phyloP scores from a whole-genome alignment of 2,888 invertebrate genomes.

The Tenodera sinensis region DNA sequence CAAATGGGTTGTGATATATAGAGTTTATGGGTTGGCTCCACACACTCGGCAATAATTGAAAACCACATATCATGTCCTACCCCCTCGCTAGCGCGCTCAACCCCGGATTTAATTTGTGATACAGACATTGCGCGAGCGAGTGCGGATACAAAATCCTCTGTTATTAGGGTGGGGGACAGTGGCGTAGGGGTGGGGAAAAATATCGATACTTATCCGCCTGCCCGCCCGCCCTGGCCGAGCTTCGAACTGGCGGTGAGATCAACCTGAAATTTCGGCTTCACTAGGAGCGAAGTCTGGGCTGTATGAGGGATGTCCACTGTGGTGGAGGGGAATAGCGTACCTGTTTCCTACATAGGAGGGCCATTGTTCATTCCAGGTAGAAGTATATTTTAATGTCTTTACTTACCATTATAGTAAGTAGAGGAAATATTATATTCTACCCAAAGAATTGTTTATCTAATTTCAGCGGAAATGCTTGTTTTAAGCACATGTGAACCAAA shows the following conservation, averaged over 20 bases:
- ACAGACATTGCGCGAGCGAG: not conserved
- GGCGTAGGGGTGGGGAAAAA: not conserved
- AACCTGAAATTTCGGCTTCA: not conserved
- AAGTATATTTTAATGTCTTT: too few species aligned
- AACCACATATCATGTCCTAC: slow-evolving; percentile 27
- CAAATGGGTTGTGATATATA: slow-evolving; percentile 20
- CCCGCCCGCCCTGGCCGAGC: not conserved
- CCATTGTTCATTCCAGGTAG: too few species aligned
- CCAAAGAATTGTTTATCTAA: too few species aligned
- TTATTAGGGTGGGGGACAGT: not conserved
- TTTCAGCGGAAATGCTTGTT: too few species aligned
- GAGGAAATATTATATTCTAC: too few species aligned
- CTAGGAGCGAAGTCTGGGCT: too few species aligned
- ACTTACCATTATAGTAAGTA: too few species aligned
- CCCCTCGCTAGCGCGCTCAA: not conserved
- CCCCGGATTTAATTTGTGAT: slow-evolving; percentile 29
- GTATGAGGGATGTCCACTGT: too few species aligned
- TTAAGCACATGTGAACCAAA: too few species aligned
- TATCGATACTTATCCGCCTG: not conserved
- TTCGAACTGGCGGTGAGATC: not conserved
- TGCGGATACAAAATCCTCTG: not conserved
- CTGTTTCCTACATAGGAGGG: too few species aligned
- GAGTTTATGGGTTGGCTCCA: slow-evolving; percentile 2
- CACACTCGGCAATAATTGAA: slow-evolving; percentile 24
- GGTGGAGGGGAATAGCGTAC: too few species aligned